Base-by-base conservation (phyloP, 1,140 invertebrate species). In the Leptopilina clavipes region DNA sequence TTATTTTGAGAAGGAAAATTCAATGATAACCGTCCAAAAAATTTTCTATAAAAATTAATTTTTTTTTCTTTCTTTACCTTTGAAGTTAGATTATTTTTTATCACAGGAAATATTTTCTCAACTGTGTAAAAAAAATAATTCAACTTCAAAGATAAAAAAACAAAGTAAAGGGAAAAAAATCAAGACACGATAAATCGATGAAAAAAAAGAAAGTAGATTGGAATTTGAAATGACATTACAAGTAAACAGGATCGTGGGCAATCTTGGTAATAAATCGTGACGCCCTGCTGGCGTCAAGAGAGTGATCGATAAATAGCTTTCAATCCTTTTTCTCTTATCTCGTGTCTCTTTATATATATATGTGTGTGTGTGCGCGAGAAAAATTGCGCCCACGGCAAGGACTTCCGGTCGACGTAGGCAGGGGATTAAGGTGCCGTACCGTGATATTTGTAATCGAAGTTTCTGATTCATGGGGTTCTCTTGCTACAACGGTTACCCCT, bases 401-500 rank as follows among this genome's bases (percentile, higher is more conserved):
- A 65, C 59, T 65, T 65, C 59, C 59, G 59, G 59, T 65, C 59
- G 59, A 65, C 59, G 59, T 65, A 65, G 59, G 59, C 59, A 10
- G 59, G 59, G 44, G 48, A 19, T 54, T 40, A 43, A 73, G 65
- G 18, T 70, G 10, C 52, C 79, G 71, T 81, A 82, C 78, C 79
- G 72, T 71, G 59, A 76, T 70, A 18, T 76, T 73, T 40, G 78
- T n/a, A n/a, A n/a, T n/a, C n/a, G n/a, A n/a, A n/a, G n/a, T 37
- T 22, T 72, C 56, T 25, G 22, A 14, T 25, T 65, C 25, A 52
- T 71, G 70, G 65, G 77, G 37, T 17, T 14, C 25, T 9, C 59
- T 9, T 12, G 79, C 59, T 19, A 25, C 19, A 8, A 73, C 82
- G 71, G 78, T 59, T 37, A 86, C 79, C 70, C 88, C 89, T 59